Evolutionary conservation across 2,797 vertebrate genomes (phyloP).

Genomic region (Gymnothorax javanicus): DNA sequence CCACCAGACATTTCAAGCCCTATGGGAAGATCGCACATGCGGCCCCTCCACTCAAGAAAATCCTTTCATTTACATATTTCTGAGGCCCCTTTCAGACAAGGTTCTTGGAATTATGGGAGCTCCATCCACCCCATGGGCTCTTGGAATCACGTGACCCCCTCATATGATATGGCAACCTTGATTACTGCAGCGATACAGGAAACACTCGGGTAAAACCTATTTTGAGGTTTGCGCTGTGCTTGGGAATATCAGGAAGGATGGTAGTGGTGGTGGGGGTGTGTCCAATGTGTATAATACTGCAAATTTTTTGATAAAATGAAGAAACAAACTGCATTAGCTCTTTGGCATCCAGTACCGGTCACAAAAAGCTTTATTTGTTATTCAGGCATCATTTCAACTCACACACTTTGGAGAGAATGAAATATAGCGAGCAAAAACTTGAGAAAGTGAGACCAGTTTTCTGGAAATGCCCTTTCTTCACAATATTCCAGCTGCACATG

Average conservation of each 20-base stretch:
- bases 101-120: too few species aligned
- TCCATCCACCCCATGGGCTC: too few species aligned
- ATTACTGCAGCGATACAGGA: too few species aligned
- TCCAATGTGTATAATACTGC: neutral
- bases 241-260: neutral
- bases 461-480: constrained; percentile 72
- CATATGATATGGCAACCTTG: too few species aligned
- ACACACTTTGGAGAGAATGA: constrained; percentile 61
- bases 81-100: too few species aligned
- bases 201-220: neutral
- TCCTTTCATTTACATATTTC: too few species aligned
- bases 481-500: constrained; percentile 55
- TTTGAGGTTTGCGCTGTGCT: neutral
- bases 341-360: constrained; percentile 64
- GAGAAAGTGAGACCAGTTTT: constrained; percentile 82
- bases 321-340: neutral
- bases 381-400: constrained; percentile 84
- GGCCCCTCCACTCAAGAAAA: too few species aligned
- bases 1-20: too few species aligned
- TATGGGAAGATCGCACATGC: too few species aligned
- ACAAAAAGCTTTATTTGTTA: constrained; percentile 69
- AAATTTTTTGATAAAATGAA: neutral
- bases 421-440: constrained; percentile 30
- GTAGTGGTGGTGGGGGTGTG: neutral
- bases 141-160: too few species aligned